Evolutionary conservation across 2,113 vertebrate genomes (phyloP), one percentile per base, ranked within the genome.

Genomic region (Microcebus ravelobensis): DNA sequence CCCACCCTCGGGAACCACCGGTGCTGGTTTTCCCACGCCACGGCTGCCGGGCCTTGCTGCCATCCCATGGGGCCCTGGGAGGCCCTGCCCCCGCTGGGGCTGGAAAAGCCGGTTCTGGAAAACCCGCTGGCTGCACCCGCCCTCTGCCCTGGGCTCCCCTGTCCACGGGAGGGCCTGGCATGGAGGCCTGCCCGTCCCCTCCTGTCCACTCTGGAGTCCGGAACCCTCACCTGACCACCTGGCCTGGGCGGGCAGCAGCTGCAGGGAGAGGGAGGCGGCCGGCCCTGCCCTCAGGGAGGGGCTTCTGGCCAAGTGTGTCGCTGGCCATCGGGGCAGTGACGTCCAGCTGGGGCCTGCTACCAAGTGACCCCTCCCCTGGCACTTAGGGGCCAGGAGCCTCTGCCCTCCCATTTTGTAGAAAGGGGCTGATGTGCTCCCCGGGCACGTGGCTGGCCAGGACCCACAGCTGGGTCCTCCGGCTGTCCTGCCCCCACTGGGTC

Each of bases 21-120:
- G 97, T 34, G 80, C 71, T 25, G 42, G 27, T 92, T 96, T 99
- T 99, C 98, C 98, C 98, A 99, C 98, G 98, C 98, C 70, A 92
- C 96, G 36, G 59, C 63, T 68, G 45, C 87, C 92, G 74, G 97
- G 85, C 80, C 79, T 57, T 59, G 74, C 87, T 18, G 91, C 86
- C 94, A 97, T 95, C 93, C 95, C 4, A 36, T 29, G 45, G 74
- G 95, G 94, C 77, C 92, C 95, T 45, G 79, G 25, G 76, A 92
- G 65, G 79, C 70, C 92, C 82, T 57, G 93, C 83, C 79, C 71
- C 73, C 25, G 21, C 59, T 82, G 45, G 2, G 8, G 94, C 97
- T 91, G 94, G 97, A 91, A 96, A 81, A 97, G 95, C 96, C 17
- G 77, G 97, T 96, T 98, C 93, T 52, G 36, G 23, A 55, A 55